These are phyloP conservation scores for Aleadryas rufinucha DNA, from an alignment of 2,113 vertebrate species.

Conservation along the genomic window DNA sequence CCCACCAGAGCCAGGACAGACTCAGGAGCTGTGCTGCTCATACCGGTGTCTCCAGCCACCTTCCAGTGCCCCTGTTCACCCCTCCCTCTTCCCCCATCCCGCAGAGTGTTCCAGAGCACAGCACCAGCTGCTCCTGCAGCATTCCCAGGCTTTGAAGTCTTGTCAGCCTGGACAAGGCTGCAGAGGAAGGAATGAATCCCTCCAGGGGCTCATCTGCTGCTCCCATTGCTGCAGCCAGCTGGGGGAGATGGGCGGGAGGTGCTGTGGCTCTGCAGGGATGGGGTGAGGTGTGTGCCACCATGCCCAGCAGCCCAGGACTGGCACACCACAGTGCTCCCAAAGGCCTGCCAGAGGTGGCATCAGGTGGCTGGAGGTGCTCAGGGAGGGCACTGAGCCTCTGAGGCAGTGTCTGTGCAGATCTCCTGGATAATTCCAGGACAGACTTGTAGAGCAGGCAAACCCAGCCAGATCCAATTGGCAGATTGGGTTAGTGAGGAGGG, in stretches of 20 bases:
- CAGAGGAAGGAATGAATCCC: background rate
- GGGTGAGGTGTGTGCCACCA: fast-evolving
- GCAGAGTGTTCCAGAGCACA: background rate
- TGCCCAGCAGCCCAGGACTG: background rate
- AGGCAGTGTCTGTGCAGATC: background rate
- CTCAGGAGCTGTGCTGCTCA: background rate
- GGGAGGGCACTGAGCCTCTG: background rate
- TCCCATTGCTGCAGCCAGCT: background rate
- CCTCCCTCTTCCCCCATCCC: background rate
- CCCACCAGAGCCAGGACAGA: background rate
- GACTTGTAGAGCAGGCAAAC: background rate
- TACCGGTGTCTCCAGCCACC: background rate
- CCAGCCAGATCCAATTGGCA: background rate
- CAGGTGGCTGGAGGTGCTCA: background rate
- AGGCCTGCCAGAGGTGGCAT: background rate
- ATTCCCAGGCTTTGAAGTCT: background rate
- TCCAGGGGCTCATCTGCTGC: background rate
- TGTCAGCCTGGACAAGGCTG: background rate
- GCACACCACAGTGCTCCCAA: fast-evolving
- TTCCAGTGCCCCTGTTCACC: background rate
- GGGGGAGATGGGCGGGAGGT: background rate
- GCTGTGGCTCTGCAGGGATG: background rate
- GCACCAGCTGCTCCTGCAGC: background rate
- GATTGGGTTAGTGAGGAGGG: slow-evolving; percentile 8
- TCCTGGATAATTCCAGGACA: background rate